Conservation (phyloP, 2,888 invertebrate genomes). For the Xanthorhoe spadicearia region DNA sequence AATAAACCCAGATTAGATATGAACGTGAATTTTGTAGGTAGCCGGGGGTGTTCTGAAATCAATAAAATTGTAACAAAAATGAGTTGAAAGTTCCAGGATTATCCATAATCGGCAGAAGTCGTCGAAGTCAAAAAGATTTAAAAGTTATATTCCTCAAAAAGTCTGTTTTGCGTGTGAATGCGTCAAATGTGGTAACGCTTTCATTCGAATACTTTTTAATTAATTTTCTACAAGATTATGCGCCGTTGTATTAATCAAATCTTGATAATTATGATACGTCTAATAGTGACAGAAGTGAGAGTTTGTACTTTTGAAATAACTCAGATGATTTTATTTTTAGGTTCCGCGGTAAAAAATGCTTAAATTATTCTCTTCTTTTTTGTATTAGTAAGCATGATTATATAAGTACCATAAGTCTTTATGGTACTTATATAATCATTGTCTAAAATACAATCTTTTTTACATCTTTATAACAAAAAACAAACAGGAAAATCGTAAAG, state of each 20-base stretch:
- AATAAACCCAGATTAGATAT: no score
- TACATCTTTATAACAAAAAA: slow-evolving; percentile 7
- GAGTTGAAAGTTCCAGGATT: no score
- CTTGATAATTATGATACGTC: slow-evolving; percentile 53
- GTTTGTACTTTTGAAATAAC: slow-evolving; percentile 44
- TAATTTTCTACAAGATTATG: slow-evolving; percentile 79
- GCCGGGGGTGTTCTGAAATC: no score
- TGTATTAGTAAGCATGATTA: not conserved
- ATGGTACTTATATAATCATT: no score
- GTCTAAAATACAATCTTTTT: not conserved
- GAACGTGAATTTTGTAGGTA: no score
- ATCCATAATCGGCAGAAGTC: no score
- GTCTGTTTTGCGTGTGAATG: slow-evolving; percentile 17
- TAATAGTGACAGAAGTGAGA: slow-evolving; percentile 38
- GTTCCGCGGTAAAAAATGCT: slow-evolving; percentile 1
- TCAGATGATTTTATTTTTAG: slow-evolving; percentile 23
- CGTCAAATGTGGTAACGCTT: slow-evolving; percentile 67
- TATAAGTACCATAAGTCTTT: not conserved
- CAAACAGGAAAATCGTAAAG: slow-evolving; percentile 29
- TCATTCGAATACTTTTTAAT: slow-evolving; percentile 77
- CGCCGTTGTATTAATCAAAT: slow-evolving; percentile 55
- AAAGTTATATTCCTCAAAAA: not conserved
- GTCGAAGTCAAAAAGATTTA: no score
- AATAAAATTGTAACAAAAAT: no score
- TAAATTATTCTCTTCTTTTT: not conserved